phyloP scores from a whole-genome alignment of 2,888 invertebrate genomes.

The Leucophenga montana region DNA sequence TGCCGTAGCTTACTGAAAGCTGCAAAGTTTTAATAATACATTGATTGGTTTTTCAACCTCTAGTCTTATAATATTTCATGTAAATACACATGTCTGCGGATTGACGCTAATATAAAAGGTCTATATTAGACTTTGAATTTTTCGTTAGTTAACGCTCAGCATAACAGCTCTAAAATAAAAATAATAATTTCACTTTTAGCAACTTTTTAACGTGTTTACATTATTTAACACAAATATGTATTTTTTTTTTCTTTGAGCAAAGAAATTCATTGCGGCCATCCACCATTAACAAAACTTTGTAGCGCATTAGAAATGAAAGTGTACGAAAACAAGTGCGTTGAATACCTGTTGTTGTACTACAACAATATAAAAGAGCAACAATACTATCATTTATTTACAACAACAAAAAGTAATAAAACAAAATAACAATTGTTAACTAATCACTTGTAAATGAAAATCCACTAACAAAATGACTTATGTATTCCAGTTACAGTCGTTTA shows the following conservation, averaged over 20 bases:
- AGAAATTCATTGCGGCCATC: too few species aligned
- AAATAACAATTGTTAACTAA: too few species aligned
- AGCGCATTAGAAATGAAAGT: conserved; percentile 22
- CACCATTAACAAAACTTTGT: not conserved
- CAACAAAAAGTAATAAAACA: too few species aligned
- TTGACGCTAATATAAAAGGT: not conserved
- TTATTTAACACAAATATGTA: conserved; percentile 38
- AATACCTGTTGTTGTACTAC: not conserved
- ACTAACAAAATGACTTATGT: too few species aligned
- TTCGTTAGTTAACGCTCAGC: conserved; percentile 17
- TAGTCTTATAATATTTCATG: too few species aligned
- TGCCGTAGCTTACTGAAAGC: not conserved
- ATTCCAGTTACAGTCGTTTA: too few species aligned
- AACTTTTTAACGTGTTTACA: conserved; percentile 40
- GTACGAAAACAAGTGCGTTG: conserved; percentile 15
- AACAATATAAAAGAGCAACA: too few species aligned
- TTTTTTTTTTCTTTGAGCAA: not conserved
- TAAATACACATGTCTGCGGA: not conserved
- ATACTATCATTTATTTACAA: too few species aligned
- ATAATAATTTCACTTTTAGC: conserved; percentile 64
- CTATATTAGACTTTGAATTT: not conserved
- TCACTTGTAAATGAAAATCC: too few species aligned
- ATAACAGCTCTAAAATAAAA: conserved; percentile 43
- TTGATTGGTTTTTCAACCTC: too few species aligned
- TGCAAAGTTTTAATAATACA: conserved; percentile 23